These are phyloP conservation scores for Diachasmimorpha longicaudata DNA, from an alignment of 1,140 invertebrate genomes.

Conservation along the genomic window DNA sequence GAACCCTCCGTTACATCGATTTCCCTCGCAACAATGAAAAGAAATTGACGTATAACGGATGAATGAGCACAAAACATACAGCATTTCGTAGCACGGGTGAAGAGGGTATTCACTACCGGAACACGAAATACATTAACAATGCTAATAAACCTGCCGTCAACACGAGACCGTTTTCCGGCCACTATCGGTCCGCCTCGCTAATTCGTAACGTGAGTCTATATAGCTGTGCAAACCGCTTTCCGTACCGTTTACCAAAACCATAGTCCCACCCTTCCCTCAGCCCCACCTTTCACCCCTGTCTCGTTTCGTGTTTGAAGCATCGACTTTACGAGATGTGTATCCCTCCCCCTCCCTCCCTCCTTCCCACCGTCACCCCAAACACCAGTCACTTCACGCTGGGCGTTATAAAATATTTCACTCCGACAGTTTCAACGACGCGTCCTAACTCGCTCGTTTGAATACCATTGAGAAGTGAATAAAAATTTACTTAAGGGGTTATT, in stretches of 20 bases:
- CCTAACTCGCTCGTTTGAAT: neutral
- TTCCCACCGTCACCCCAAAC: neutral
- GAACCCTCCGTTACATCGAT: no score
- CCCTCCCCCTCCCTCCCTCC: no score
- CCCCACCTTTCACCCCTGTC: constrained; percentile 6
- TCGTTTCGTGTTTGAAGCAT: constrained; percentile 32
- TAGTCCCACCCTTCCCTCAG: neutral
- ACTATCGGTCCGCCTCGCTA: constrained; percentile 36
- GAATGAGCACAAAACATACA: neutral
- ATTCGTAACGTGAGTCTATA: constrained; percentile 33
- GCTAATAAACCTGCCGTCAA: constrained; percentile 40
- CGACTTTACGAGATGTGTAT: constrained; percentile 26
- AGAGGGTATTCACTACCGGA: neutral
- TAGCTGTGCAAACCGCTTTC: constrained; percentile 33
- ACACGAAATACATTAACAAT: constrained; percentile 39
- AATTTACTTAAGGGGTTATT: no score
- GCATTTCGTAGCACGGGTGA: neutral
- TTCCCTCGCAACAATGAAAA: neutral
- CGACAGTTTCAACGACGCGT: constrained; percentile 2
- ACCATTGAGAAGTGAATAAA: neutral
- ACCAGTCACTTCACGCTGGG: neutral
- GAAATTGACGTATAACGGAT: neutral
- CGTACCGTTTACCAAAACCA: constrained; percentile 32
- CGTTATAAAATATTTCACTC: constrained; percentile 22
- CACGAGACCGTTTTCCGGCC: constrained; percentile 30